Evolutionary conservation across 2,113 vertebrate species (phyloP), one percentile per base, ranked within the genome.

Genomic region (Aegotheles bennettii): DNA sequence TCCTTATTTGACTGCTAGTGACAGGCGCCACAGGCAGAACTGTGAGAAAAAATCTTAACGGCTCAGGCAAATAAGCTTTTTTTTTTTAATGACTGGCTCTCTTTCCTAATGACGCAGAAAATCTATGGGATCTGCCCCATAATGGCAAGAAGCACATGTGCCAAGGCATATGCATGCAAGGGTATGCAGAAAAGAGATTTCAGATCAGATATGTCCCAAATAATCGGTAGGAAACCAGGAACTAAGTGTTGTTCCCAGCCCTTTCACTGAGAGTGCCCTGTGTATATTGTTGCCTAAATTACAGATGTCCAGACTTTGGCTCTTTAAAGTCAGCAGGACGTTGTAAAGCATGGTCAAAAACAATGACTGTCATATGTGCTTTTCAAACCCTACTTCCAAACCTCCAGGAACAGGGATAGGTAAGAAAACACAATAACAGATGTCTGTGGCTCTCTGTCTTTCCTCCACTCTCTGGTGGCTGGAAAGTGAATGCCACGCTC

Each of bases 1-100:
- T 98, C 98, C 98, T 98, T 97, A 98, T 97, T 97, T 98, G 98
- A 98, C 98, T 98, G 98, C 97, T 97, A 97, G 97, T 98, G 98
- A 98, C 98, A 98, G 97, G 96, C 96, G 77, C 97, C 97, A 97
- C 95, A 97, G 97, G 98, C 98, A 97, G 96, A 98, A 97, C 93
- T 96, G 95, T 89, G 93, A 97, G 97, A 97, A 97, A 97, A 96
- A 95, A 93, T 96, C 93, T 93, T 86, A 96, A 90, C 69, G 42
- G 97, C 95, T 97, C 97, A 98, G 94, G 96, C 96, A 97, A 96
- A 97, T 96, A 95, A 96, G 91, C 61, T 73, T 89, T 88, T 56
- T 95, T 94, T 93, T 87, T 95, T 73, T 83, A 94, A 94, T 97
- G 95, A 96, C 94, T 92, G 82, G 74, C 74, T 87, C 90, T 88